Evolutionary conservation across 2,113 vertebrate species (phyloP), one percentile per base, ranked within the genome.

Genomic region (Sapayoa aenigma): DNA sequence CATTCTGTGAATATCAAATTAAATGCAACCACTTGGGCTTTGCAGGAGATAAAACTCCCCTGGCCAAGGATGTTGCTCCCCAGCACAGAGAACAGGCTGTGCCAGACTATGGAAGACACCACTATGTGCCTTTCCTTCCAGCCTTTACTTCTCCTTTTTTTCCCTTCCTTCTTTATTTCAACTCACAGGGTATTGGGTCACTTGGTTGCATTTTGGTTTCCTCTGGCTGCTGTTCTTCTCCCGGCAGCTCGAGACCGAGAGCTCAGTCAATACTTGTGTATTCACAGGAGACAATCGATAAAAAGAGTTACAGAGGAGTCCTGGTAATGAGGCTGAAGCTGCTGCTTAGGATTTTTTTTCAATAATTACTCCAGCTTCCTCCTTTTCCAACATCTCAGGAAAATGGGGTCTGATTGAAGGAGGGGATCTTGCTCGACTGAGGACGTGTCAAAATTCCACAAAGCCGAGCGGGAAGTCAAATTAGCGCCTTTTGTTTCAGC

Each of bases 381-480:
- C 75, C 89, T 96, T 94, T 89, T 93, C 95, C 79, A 66, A 5
- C 71, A 35, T 87, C 97, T 97, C 87, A 93, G 97, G 97, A 95
- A 98, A 97, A 97, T 92, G 92, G 96, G 63, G 86, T 25, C 93
- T 98, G 97, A 97, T 97, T 97, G 97, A 97, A 97, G 97, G 94
- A 97, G 95, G 41, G 90, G 93, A 96, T 96, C 82, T 72, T 72
- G 93, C 95, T 91, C 90, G 95, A 80, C 95, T 89, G 95, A 97
- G 95, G 96, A 96, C 80, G 25, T 95, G 97, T 96, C 95, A 95
- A 30, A 90, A 97, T 95, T 87, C 86, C n/a, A 95, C 96, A 92
- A 96, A 97, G 90, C 93, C 67, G 44, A 87, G 92, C 4, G 16
- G 96, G 97, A 97, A 97, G 94, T 95, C 86, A 89, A 98, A 98